Evolutionary conservation across 2,888 invertebrate species (phyloP).

Genomic region (Gastrophysa polygoni): DNA sequence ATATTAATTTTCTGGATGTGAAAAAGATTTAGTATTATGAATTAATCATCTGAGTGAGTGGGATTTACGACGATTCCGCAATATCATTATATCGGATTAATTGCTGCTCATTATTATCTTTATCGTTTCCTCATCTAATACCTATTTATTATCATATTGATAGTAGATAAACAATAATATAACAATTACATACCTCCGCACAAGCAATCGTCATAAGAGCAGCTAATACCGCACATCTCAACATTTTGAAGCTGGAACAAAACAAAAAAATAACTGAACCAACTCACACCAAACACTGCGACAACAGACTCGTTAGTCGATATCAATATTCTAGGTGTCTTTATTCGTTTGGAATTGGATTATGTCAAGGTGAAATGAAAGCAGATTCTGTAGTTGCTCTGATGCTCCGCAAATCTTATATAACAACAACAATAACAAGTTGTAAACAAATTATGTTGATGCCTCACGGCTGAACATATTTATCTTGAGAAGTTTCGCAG

Average conservation of each 20-base stretch:
- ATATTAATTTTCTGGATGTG: too few relatives aligned
- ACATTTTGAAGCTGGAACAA: conserved; percentile 30
- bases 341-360: not conserved
- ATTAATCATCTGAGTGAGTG: too few relatives aligned
- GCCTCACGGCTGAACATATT: too few relatives aligned
- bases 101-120: too few relatives aligned
- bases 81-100: too few relatives aligned
- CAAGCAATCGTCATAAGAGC: conserved; percentile 25
- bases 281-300: not conserved
- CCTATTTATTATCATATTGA: too few relatives aligned
- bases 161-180: not conserved
- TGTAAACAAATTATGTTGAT: not conserved
- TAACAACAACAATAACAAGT: not conserved
- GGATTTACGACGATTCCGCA: too few relatives aligned
- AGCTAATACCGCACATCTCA: conserved; percentile 33
- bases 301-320: not conserved
- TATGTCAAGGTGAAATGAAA: conserved; percentile 35
- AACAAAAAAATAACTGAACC: conserved; percentile 6
- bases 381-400: conserved; percentile 9
- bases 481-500: too few relatives aligned
- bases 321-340: not conserved
- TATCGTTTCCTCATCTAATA: too few relatives aligned
- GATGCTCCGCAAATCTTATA: not conserved
- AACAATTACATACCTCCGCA: conserved; percentile 39
- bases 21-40: too few relatives aligned